phyloP scores from a whole-genome alignment of 2,888 invertebrate genomes.

The Mylabris sibirica region DNA sequence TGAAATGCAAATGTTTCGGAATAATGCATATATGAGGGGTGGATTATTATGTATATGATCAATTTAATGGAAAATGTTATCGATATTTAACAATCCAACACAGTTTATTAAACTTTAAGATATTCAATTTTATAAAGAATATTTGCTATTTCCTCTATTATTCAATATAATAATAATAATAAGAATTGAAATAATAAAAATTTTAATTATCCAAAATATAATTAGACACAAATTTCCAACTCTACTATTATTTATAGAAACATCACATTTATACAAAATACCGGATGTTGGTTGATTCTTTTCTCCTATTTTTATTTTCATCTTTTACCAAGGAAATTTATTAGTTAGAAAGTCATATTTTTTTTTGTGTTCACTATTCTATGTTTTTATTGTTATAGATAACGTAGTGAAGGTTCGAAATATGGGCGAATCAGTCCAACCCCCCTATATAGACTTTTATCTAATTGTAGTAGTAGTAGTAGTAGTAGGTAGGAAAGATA shows the following conservation, averaged over 20 bases:
- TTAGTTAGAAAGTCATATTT: not conserved
- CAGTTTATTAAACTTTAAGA: not conserved
- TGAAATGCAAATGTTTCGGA: slow-evolving; percentile 54
- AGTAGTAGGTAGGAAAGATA: not conserved
- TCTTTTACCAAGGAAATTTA: not conserved
- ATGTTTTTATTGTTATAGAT: not conserved
- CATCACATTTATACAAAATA: not conserved
- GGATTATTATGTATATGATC: slow-evolving; percentile 40
- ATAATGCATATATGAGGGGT: slow-evolving; percentile 48
- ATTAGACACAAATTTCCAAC: not conserved
- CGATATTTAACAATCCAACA: slow-evolving; percentile 24
- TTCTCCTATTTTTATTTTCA: not conserved
- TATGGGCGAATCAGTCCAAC: not conserved
- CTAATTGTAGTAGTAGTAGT: too few species aligned
- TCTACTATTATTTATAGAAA: slow-evolving; percentile 1
- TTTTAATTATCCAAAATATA: not conserved
- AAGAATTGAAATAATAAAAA: not conserved
- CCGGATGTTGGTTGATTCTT: not conserved
- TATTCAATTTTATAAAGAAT: not conserved
- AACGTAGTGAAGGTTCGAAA: not conserved
- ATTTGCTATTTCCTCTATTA: not conserved
- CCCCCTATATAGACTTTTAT: not conserved
- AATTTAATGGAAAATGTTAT: slow-evolving; percentile 51
- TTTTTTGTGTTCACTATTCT: not conserved
- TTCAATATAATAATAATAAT: too few species aligned